phyloP scores from a whole-genome alignment of 2,888 invertebrate genomes.

The Lasiommata megera region DNA sequence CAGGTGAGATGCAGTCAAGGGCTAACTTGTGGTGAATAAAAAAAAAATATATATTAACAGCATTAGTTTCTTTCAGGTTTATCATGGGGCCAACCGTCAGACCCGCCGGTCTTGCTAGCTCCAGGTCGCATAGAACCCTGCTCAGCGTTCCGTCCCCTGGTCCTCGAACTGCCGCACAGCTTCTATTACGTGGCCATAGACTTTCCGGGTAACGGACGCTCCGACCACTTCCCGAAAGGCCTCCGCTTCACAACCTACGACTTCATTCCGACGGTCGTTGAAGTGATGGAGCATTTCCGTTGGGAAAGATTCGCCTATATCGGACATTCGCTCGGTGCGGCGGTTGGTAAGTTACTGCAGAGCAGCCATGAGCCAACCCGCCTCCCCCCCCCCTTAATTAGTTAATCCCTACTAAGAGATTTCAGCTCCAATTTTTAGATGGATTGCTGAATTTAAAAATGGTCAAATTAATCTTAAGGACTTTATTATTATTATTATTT shows the following conservation, averaged over 20 bases:
- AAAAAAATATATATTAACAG: too few species aligned
- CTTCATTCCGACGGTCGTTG: conserved; percentile 47
- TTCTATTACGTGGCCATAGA: conserved; percentile 68
- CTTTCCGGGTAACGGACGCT: conserved; percentile 82
- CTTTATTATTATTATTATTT: too few species aligned
- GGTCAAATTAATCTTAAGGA: too few species aligned
- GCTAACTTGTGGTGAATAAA: too few species aligned
- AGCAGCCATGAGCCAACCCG: too few species aligned
- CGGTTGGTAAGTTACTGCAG: conserved; percentile 56
- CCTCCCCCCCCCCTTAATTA: too few species aligned
- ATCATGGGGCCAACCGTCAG: conserved; percentile 78
- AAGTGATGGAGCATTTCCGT: conserved; percentile 50
- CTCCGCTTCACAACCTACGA: conserved; percentile 48
- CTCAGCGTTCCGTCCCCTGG: conserved; percentile 80
- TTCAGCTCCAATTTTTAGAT: too few species aligned
- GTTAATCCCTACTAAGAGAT: too few species aligned
- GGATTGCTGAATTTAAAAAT: too few species aligned
- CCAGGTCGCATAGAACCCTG: conserved; percentile 83
- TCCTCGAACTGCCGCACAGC: conserved; percentile 68
- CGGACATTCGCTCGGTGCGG: conserved; percentile 60
- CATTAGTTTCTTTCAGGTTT: conserved; percentile 65
- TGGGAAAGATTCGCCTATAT: conserved; percentile 58
- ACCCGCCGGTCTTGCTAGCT: conserved; percentile 76
- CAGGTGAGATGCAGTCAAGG: too few species aligned
- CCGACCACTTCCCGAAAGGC: conserved; percentile 72